phyloP scores from a whole-genome alignment of 2,888 invertebrate species.

The Heliconius charithonia region DNA sequence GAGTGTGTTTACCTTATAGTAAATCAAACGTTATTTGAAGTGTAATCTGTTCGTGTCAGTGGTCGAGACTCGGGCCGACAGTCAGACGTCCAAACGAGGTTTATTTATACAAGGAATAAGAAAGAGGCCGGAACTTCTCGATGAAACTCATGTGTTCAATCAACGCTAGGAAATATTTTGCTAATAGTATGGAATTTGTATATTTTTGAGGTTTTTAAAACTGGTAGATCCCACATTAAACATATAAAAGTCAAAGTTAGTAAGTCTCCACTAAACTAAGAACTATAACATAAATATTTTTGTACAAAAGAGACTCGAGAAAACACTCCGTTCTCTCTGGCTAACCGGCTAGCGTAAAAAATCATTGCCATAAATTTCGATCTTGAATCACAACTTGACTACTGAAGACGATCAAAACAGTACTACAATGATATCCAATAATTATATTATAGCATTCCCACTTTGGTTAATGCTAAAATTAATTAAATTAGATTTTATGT shows the following conservation, averaged over 20 bases:
- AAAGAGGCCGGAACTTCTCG: background rate
- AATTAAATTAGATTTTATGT: background rate
- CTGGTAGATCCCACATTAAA: too few relatives aligned
- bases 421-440: background rate
- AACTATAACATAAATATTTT: too few relatives aligned
- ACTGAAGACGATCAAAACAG: too few relatives aligned
- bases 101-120: constrained; percentile 4
- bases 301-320: too few relatives aligned
- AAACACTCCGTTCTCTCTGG: too few relatives aligned
- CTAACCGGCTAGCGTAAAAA: too few relatives aligned
- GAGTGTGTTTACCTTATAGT: constrained; percentile 5
- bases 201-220: background rate
- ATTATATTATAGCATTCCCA: background rate
- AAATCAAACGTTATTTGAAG: constrained; percentile 6
- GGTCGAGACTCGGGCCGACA: background rate
- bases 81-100: background rate
- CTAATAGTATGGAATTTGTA: background rate
- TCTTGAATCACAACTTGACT: too few relatives aligned
- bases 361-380: too few relatives aligned
- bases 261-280: too few relatives aligned
- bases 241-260: too few relatives aligned
- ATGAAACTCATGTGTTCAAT: background rate
- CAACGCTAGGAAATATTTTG: background rate
- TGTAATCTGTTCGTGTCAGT: constrained; percentile 10
- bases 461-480: background rate